Base-by-base conservation (phyloP, 2,113 vertebrate genomes). In the Cebus imitator region DNA sequence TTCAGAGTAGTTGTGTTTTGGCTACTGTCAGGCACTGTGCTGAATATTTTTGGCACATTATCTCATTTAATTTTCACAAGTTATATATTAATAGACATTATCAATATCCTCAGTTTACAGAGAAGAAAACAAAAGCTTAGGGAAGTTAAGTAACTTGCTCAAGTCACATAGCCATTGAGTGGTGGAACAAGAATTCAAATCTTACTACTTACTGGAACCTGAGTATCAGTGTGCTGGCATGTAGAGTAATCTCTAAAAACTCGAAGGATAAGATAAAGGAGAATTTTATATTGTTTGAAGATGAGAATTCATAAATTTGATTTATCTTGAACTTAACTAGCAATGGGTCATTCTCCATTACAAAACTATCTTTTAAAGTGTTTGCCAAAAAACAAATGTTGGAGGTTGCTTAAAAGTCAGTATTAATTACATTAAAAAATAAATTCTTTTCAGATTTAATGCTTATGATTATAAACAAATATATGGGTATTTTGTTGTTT, bases 341-440 rank as follows among this genome's bases (percentile, higher is more conserved):
- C 43, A 91, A 2, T 79, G 37, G 23, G 17, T 83, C 61, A 57
- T 70, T 18, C 37, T 64, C 61, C 61, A 32, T 96, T 94, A 92
- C 50, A 94, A 87, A 89, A 91, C 35, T 40, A 64, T 75, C 30
- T 84, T 96, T 93, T 89, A 90, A 95, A 86, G 30, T 75, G 82
- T 61, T 94, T 93, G 32, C 43, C 73, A 70, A 64, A 91, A 96
- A 87, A 76, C 66, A 90, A 35, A 79, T 87, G 37, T 89, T 61
- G 1, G 68, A 55, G 90, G 8, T 92, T 95, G 35, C 66, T 90
- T 83, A 75, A 87, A 93, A 91, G 66, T 90, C 58, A 57, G n/a
- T 75, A 70, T 87, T 94, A 88, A 45, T 86, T 96, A 17, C 37
- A 81, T 95, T 97, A 55, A 82, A 81, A 96, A 91, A 85, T 61